These are phyloP conservation scores for Chondrosia reniformis DNA, from an alignment of 37 sponge, comb jelly and placozoan genomes.

Conservation along the genomic window DNA sequence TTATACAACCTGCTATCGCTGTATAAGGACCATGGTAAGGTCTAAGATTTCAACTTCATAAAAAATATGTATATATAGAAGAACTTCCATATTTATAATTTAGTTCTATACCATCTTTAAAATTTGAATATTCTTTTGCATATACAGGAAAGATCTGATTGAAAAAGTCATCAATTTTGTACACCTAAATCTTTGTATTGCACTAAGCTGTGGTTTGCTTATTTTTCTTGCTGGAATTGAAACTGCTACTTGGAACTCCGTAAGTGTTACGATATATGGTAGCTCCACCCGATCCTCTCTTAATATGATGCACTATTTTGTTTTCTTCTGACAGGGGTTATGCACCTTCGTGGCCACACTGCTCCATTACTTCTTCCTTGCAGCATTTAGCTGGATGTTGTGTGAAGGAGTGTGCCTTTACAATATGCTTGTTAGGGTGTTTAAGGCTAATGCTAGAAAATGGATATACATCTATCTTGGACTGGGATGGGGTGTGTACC, in stretches of 20 bases:
- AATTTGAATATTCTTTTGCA: not conserved
- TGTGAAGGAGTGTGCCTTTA: constrained; percentile 12
- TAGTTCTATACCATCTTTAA: too few relatives aligned
- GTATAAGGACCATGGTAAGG: too few relatives aligned
- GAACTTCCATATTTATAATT: too few relatives aligned
- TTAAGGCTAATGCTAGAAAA: constrained; percentile 6
- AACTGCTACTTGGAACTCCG: constrained; percentile 2
- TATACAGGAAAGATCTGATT: constrained; percentile 4
- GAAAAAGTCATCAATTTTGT: constrained; percentile 20
- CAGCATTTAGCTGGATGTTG: constrained; percentile 9
- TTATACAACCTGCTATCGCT: too few relatives aligned
- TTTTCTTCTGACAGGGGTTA: too few relatives aligned
- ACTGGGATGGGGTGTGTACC: constrained; percentile 15
- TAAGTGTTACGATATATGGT: too few relatives aligned
- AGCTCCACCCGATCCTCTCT: too few relatives aligned
- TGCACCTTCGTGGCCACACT: not conserved
- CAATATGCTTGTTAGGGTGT: constrained; percentile 9
- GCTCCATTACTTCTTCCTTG: constrained; percentile 26
- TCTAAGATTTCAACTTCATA: too few relatives aligned
- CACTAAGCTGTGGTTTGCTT: not conserved
- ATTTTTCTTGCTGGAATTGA: constrained; percentile 5
- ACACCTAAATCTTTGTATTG: constrained; percentile 14
- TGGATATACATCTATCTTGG: constrained; percentile 4
- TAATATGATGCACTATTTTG: too few relatives aligned
- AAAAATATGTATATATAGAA: too few relatives aligned